Conservation (phyloP, 2,797 vertebrate genomes). For the Emys orbicularis region DNA sequence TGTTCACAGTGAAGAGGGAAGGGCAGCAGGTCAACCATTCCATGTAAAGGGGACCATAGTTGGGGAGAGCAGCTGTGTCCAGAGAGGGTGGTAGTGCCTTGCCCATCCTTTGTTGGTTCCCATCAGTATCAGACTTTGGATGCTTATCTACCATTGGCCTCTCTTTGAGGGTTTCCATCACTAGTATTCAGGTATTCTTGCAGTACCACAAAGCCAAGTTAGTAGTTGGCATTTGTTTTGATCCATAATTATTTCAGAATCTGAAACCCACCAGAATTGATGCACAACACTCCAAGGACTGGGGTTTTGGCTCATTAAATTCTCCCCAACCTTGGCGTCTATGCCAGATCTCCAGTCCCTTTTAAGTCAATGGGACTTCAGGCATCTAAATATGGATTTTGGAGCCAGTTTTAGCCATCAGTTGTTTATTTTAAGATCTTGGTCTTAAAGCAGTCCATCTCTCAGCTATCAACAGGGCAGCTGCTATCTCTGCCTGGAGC, state of each 20-base stretch:
- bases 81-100: not conserved
- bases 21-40: not conserved
- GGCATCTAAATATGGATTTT: not conserved
- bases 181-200: not conserved
- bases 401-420: not conserved
- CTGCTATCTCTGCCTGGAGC: not conserved
- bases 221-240: not conserved
- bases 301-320: not conserved
- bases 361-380: accelerated
- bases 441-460: not conserved
- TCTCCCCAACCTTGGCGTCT: not conserved
- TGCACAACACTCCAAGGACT: not conserved
- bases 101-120: not conserved
- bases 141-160: not conserved
- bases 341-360: not conserved
- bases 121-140: too few species aligned
- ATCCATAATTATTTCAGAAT: not conserved
- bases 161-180: not conserved
- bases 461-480: not conserved
- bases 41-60: not conserved
- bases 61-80: not conserved
- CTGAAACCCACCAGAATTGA: not conserved
- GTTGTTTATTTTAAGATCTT: not conserved
- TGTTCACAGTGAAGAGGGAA: accelerated
- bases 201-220: not conserved